Evolutionary conservation across 2,113 vertebrate species (phyloP).

Genomic region (Axis porcinus): DNA sequence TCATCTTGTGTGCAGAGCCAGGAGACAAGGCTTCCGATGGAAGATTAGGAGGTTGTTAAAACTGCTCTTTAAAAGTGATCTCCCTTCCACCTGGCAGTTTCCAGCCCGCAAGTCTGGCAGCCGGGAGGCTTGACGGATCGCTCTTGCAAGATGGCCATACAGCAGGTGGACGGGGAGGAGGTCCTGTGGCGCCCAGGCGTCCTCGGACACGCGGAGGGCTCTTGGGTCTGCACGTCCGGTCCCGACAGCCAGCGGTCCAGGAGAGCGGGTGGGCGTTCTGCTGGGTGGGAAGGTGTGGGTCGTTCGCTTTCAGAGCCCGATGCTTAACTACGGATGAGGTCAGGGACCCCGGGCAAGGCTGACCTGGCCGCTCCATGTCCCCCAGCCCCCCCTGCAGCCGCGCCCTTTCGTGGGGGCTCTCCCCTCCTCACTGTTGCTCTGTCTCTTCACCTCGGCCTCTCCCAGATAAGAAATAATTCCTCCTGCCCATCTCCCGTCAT

Average conservation of each 20-base stretch:
- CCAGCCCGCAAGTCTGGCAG: conserved; percentile 31
- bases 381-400: background rate
- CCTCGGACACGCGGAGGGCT: background rate
- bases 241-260: background rate
- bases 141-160: conserved; percentile 53
- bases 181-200: background rate
- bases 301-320: conserved; percentile 72
- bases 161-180: conserved; percentile 30
- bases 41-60: conserved; percentile 35
- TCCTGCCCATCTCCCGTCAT: conserved; percentile 39
- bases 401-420: conserved; percentile 50
- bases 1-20: background rate
- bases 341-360: conserved; percentile 40
- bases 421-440: conserved; percentile 21
- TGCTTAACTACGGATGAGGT: conserved; percentile 74
- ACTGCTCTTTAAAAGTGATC: conserved; percentile 18
- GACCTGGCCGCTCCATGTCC: conserved; percentile 63
- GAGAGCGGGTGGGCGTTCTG: conserved; percentile 14
- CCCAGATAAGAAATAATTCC: conserved; percentile 60
- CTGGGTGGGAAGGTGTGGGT: conserved; percentile 62
- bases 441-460: conserved; percentile 65
- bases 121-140: conserved; percentile 38
- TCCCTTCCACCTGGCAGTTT: conserved; percentile 3
- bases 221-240: background rate
- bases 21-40: background rate